Evolutionary conservation across 2,797 vertebrate species (phyloP), one percentile per base, ranked within the genome.

Genomic region (Myotis myotis): DNA sequence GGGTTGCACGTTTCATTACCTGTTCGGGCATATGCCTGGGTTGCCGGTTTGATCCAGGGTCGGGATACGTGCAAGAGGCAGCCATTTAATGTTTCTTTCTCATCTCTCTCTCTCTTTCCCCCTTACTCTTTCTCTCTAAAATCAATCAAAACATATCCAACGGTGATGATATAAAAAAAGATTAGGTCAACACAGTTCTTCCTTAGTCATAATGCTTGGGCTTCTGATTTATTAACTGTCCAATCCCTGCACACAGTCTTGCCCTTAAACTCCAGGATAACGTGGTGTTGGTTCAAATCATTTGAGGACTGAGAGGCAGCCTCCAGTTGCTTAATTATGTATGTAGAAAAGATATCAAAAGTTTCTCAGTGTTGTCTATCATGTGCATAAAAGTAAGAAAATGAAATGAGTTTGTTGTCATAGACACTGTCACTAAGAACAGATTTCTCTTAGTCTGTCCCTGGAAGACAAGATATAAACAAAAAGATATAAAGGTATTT

Each of bases 401-500:
- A 97, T 96, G 92, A 98, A 98, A 97, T 96, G 94, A 89, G 71
- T 91, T 93, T 96, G 93, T 97, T 98, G 97, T 98, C 98, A 98
- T 94, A 98, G 96, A 96, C 94, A 97, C 96, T 97, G 96, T 94
- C 97, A 97, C 79, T 87, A 95, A 96, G 93, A 98, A 97, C 83
- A 95, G 57, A 96, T 97, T 97, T 97, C 94, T 98, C 94, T 95
- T 96, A 93, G 82, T 94, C 96, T 97, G 93, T 97, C 87, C 75
- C 94, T 96, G 93, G 95, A 97, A 98, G 87, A 91, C 74, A 96
- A 98, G 97, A 97, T 97, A 96, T 98, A 98, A 97, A 96, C 86
- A 96, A 97, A 97, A 97, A 97, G 89, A 79, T 96, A 95, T 89
- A 95, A 96, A 96, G 93, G 93, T 97, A 97, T 98, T 98, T 98